phyloP scores from a whole-genome alignment of 2,888 invertebrate species.

The Agriopis leucophaearia region DNA sequence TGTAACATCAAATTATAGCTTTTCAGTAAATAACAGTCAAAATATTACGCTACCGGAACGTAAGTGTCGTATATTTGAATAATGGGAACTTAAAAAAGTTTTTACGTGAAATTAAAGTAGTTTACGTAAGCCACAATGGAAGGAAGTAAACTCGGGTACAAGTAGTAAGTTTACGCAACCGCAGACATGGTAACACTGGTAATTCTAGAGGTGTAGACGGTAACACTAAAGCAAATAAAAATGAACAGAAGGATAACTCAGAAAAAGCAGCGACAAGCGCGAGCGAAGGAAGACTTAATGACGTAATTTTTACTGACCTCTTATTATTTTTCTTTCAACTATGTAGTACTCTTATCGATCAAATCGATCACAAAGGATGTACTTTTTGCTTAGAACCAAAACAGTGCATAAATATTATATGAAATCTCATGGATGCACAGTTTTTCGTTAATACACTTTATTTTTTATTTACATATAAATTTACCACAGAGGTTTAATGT shows the following conservation, averaged over 20 bases:
- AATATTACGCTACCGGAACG: conserved; percentile 19
- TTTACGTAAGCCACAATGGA: conserved; percentile 42
- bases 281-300: too few species aligned
- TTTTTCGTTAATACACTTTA: too few species aligned
- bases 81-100: conserved; percentile 28
- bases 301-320: too few species aligned
- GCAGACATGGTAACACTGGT: conserved; percentile 13
- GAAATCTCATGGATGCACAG: too few species aligned
- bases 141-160: conserved; percentile 37
- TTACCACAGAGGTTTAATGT: too few species aligned
- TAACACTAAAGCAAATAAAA: not conserved
- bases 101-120: conserved; percentile 22
- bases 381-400: too few species aligned
- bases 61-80: conserved; percentile 30
- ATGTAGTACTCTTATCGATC: too few species aligned
- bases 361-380: too few species aligned
- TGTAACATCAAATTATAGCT: conserved; percentile 17
- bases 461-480: too few species aligned
- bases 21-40: conserved; percentile 13
- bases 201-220: conserved; percentile 8
- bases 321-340: too few species aligned
- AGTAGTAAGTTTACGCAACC: conserved; percentile 37
- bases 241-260: not conserved
- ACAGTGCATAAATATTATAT: too few species aligned
- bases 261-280: not conserved